Base-by-base conservation (phyloP, 2,797 vertebrate species). In the Dallia pectoralis region DNA sequence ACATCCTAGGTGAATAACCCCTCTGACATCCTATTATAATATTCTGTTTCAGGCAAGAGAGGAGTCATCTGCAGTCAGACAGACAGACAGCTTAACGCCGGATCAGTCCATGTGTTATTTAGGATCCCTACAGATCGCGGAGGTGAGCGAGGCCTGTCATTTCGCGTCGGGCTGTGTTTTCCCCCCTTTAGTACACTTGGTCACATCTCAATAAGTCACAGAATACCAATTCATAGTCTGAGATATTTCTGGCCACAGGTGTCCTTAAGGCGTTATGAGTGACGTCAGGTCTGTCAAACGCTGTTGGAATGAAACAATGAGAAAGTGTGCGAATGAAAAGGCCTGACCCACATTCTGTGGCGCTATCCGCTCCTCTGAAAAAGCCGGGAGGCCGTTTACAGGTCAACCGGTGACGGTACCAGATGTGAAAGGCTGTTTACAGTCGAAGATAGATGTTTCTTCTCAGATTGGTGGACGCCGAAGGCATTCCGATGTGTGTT, bases 391-490 rank as follows among this genome's bases (percentile, higher is more conserved):
- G 86, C 84, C 89, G 88, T 91, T 90, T 88, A 90, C 86, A 87
- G 90, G 89, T 91, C 90, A 91, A 90, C 89, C 87, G 73, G 82
- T 85, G 87, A 87, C 87, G 81, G 86, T 90, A 89, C 89, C 89
- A 76, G 72, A 90, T 87, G 89, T 89, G 85, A 91, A 87, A 87
- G 27, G 76, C 2, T 83, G 86, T 87, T 86, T 72, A 86, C 77
- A 84, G 87, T 80, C 83, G 89, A 86, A 79, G 84, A 73, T 80
- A 79, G 70, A 36, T 87, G 91, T 91, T 91, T 91, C 89, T 82
- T 82, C 87, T 80, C 82, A 80, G 85, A 86, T 87, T 91, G 84
- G 84, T 74, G 87, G 88, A 91, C 89, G 89, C 88, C 89, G 89
- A 87, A 85, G 85, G 88, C 83, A 82, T 90, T 90, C 89, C 83